Evolutionary conservation across 2,888 invertebrate species (phyloP).

Genomic region (Pachymerium ferrugineum): DNA sequence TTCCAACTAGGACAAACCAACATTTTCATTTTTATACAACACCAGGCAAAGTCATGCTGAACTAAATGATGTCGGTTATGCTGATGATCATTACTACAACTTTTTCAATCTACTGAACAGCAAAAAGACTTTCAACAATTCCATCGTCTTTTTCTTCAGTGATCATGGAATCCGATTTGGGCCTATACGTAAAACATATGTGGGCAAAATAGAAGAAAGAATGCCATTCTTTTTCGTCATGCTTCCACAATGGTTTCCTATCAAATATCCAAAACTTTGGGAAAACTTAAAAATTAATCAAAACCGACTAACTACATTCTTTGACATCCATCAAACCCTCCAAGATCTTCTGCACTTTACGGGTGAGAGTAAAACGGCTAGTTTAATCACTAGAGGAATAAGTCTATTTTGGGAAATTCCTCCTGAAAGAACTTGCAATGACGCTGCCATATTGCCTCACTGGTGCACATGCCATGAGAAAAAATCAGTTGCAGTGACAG

Average conservation of each 20-base stretch:
- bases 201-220: slow-evolving; percentile 71
- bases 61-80: slow-evolving; percentile 67
- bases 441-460: slow-evolving; percentile 71
- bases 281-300: slow-evolving; percentile 62
- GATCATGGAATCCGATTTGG: slow-evolving; percentile 49
- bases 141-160: slow-evolving; percentile 42
- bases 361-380: background rate
- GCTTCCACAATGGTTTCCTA: slow-evolving; percentile 67
- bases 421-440: slow-evolving; percentile 63
- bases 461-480: slow-evolving; percentile 83
- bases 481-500: slow-evolving; percentile 54
- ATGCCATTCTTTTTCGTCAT: slow-evolving; percentile 71
- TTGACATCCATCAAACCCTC: slow-evolving; percentile 75
- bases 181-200: slow-evolving; percentile 48
- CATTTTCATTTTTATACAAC: slow-evolving; percentile 4
- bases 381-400: slow-evolving; percentile 53
- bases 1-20: slow-evolving; percentile 1
- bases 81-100: slow-evolving; percentile 60
- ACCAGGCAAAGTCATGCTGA: slow-evolving; percentile 53
- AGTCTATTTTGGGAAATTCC: slow-evolving; percentile 74
- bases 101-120: slow-evolving; percentile 40
- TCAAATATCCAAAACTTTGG: slow-evolving; percentile 58
- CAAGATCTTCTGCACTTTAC: slow-evolving; percentile 58
- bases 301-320: slow-evolving; percentile 71
- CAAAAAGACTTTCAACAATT: slow-evolving; percentile 34